phyloP scores from a whole-genome alignment of 2,888 invertebrate species.

The Spicauda simplicius region DNA sequence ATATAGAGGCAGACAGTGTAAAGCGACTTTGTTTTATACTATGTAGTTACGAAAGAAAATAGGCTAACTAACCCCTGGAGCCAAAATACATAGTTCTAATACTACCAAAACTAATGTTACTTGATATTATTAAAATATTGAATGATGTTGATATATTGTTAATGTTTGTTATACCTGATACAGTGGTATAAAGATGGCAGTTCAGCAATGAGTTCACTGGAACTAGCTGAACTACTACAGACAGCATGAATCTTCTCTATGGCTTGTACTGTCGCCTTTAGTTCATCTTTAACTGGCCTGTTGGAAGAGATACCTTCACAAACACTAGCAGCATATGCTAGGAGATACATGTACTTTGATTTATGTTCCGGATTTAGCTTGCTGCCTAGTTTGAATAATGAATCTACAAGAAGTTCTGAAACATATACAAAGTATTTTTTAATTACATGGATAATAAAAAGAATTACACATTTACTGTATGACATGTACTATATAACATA shows the following conservation, averaged over 20 bases:
- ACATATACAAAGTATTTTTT: slow-evolving; percentile 38
- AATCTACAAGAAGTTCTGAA: slow-evolving; percentile 94
- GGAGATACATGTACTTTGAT: slow-evolving; percentile 96
- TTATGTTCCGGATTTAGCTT: slow-evolving; percentile 98
- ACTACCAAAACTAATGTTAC: too few relatives aligned
- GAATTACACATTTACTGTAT: too few relatives aligned
- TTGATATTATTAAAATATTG: not conserved
- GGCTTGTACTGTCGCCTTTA: slow-evolving; percentile 95
- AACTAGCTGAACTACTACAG: slow-evolving; percentile 95
- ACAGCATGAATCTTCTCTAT: slow-evolving; percentile 96
- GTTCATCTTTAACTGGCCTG: slow-evolving; percentile 94
- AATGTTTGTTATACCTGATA: slow-evolving; percentile 86
- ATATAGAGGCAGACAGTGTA: too few relatives aligned
- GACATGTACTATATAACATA: too few relatives aligned
- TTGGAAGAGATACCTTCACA: slow-evolving; percentile 88
- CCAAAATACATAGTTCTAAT: too few relatives aligned
- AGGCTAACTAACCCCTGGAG: too few relatives aligned
- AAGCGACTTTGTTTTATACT: too few relatives aligned
- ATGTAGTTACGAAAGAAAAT: too few relatives aligned
- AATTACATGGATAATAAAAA: too few relatives aligned
- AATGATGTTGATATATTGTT: too few relatives aligned
- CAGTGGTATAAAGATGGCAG: slow-evolving; percentile 95
- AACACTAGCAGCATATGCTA: slow-evolving; percentile 98
- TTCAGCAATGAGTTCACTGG: slow-evolving; percentile 97
- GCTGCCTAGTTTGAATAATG: slow-evolving; percentile 96